Evolutionary conservation across 1,140 invertebrate genomes (phyloP).

Genomic region (Cydia amplana): DNA sequence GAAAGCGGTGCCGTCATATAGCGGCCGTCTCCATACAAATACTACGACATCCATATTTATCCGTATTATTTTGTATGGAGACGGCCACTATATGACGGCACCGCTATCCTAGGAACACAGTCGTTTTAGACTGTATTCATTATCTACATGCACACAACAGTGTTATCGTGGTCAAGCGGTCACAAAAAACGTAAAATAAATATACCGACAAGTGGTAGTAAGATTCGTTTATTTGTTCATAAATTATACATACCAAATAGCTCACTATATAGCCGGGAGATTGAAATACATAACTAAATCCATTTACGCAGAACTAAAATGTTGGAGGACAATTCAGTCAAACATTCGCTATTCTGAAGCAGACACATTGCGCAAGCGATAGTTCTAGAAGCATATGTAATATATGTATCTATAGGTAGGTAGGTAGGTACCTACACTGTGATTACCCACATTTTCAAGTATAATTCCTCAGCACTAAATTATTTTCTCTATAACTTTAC

Average conservation of each 20-base stretch:
- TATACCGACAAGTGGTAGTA: neutral
- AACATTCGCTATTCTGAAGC: slow-evolving; percentile 13
- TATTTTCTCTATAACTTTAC: neutral
- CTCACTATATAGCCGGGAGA: slow-evolving; percentile 18
- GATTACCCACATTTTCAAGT: slow-evolving; percentile 11
- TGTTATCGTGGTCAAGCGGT: no score
- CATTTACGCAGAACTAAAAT: neutral
- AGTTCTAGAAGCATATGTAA: slow-evolving; percentile 20
- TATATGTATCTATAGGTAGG: no score
- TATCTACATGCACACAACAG: no score
- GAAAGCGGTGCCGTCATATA: no score
- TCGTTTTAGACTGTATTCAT: no score
- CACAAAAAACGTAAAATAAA: neutral
- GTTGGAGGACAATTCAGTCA: neutral
- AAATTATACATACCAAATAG: slow-evolving; percentile 24
- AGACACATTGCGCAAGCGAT: slow-evolving; percentile 16
- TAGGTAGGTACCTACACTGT: neutral
- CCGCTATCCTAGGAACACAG: no score
- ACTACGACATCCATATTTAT: no score
- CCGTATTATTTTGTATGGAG: no score
- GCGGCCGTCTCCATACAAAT: no score
- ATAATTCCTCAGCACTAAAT: slow-evolving; percentile 8
- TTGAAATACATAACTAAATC: slow-evolving; percentile 3
- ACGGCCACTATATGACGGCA: no score
- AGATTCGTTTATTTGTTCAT: slow-evolving; percentile 31